Percentiles rank a stretch among this genome's conserved stretches.
These are phyloP conservation scores for Camelus bactrianus DNA, from an alignment of 2,113 vertebrate genomes.

Conservation along the genomic window DNA sequence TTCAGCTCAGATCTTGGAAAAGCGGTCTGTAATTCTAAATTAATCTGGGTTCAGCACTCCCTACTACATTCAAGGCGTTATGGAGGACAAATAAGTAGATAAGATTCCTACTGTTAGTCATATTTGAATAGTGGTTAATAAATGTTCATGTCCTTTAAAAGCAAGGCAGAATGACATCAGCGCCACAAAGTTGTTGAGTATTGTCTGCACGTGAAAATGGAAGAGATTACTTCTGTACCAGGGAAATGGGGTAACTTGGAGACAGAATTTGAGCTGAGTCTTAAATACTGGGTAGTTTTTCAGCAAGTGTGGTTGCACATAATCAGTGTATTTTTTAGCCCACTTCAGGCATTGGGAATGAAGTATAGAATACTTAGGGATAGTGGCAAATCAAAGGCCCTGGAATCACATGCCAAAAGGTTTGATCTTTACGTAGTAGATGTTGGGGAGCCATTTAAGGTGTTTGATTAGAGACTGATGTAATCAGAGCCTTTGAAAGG, in stretches of 20 bases:
- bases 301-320: background rate
- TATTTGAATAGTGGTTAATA: conserved; percentile 16
- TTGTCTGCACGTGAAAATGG: background rate
- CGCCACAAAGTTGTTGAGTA: background rate
- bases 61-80: background rate
- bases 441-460: conserved; percentile 44
- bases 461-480: conserved; percentile 47
- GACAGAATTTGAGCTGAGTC: background rate
- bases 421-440: conserved; percentile 42
- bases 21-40: background rate
- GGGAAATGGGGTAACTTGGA: background rate
- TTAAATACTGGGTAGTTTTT: conserved; percentile 7
- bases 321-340: conserved; percentile 1
- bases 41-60: background rate
- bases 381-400: conserved; percentile 57
- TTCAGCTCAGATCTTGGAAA: background rate
- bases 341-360: conserved; percentile 34
- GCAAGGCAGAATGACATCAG: background rate
- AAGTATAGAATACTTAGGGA: conserved; percentile 32
- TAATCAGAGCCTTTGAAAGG: conserved; percentile 60
- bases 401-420: conserved; percentile 13
- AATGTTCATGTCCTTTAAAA: background rate
- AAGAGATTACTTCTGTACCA: background rate
- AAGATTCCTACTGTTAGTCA: background rate
- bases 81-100: background rate